Evolutionary conservation across 2,888 invertebrate genomes (phyloP).

Genomic region (Diogma glabrata): DNA sequence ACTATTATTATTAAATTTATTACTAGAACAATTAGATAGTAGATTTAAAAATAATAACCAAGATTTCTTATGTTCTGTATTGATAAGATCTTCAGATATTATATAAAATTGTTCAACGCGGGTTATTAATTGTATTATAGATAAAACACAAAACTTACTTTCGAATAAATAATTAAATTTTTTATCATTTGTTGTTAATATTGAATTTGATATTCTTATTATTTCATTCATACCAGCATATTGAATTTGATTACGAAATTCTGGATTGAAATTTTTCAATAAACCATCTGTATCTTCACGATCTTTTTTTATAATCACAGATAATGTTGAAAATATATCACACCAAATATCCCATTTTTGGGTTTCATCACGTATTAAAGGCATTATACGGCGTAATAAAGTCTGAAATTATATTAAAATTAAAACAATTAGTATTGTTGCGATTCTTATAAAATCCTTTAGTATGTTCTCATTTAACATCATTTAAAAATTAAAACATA

Average conservation of each 20-base stretch:
- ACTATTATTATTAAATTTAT: conserved; percentile 22
- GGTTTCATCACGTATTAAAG: conserved; percentile 34
- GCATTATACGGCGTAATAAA: conserved; percentile 53
- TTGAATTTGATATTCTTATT: conserved; percentile 28
- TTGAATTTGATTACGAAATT: conserved; percentile 32
- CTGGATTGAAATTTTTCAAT: conserved; percentile 32
- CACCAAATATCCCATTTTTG: conserved; percentile 35
- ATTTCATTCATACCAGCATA: conserved; percentile 31
- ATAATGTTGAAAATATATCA: conserved; percentile 31
- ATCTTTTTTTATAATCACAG: conserved; percentile 33
- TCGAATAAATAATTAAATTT: conserved; percentile 32
- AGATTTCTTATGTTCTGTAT: conserved; percentile 24
- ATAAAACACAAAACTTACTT: conserved; percentile 36
- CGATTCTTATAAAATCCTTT: no score
- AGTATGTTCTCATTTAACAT: no score
- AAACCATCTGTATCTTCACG: conserved; percentile 33
- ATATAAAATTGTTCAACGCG: conserved; percentile 32
- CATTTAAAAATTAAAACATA: no score
- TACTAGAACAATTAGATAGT: conserved; percentile 31
- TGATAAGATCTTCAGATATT: conserved; percentile 14
- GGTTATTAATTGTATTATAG: conserved; percentile 31
- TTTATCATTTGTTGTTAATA: conserved; percentile 29
- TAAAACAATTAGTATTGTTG: no score
- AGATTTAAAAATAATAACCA: conserved; percentile 33
- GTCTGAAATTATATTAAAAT: no score